Conservation (phyloP, 1,140 invertebrate species). For the Bombus waltoni region DNA sequence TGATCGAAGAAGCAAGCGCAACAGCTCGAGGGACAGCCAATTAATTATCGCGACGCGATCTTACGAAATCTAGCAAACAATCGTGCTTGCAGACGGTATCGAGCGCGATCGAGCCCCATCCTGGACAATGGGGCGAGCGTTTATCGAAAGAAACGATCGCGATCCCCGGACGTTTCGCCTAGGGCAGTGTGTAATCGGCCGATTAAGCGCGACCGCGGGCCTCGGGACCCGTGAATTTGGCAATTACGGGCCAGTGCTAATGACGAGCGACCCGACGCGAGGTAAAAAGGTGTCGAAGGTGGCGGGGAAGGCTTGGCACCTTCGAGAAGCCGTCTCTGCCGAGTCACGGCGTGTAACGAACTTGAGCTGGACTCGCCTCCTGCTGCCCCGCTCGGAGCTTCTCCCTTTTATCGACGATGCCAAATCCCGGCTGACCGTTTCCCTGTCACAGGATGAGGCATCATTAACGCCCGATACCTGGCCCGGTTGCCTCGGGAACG, state of each 20-base stretch:
- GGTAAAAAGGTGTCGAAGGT: slow-evolving; percentile 48
- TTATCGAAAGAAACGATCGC: slow-evolving; percentile 42
- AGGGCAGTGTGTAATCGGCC: slow-evolving; percentile 51
- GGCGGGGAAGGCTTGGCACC: slow-evolving; percentile 48
- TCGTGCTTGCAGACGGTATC: background rate
- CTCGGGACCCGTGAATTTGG: slow-evolving; percentile 64
- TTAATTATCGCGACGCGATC: slow-evolving; percentile 37
- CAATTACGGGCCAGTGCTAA: slow-evolving; percentile 67
- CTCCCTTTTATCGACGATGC: slow-evolving; percentile 62
- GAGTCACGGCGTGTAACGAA: slow-evolving; percentile 81
- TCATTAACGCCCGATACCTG: slow-evolving; percentile 45
- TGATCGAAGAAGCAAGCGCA: background rate
- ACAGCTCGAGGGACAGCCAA: slow-evolving; percentile 9
- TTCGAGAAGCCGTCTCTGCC: slow-evolving; percentile 70
- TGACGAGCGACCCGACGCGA: slow-evolving; percentile 60
- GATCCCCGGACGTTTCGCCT: slow-evolving; percentile 21
- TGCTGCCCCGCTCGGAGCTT: slow-evolving; percentile 20
- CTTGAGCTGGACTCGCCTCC: slow-evolving; percentile 60
- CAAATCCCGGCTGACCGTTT: slow-evolving; percentile 59
- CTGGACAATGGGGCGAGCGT: slow-evolving; percentile 1
- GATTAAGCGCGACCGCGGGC: slow-evolving; percentile 63
- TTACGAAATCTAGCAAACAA: slow-evolving; percentile 10
- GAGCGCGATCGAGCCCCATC: background rate
- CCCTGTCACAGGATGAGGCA: slow-evolving; percentile 57
- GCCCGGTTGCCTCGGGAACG: background rate